A percentile compares a stretch with the other conserved stretches of the same genome.
Conservation (phyloP, 2,888 invertebrate species). For the Hybos culiciformis region DNA sequence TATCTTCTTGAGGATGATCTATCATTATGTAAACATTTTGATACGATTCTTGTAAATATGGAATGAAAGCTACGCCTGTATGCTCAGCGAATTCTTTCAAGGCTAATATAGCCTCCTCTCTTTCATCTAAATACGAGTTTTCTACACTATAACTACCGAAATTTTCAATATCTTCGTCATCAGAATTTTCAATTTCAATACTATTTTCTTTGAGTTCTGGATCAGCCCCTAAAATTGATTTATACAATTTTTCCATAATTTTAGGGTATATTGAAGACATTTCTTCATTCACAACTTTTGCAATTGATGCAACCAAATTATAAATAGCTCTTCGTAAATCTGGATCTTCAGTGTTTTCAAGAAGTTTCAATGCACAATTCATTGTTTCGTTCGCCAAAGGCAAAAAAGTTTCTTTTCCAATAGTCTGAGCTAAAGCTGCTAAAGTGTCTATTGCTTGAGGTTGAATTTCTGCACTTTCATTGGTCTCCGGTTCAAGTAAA, state of each 20-base stretch:
- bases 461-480: conserved; percentile 45
- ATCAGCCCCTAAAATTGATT: conserved; percentile 54
- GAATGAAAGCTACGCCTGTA: conserved; percentile 50
- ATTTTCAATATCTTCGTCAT: conserved; percentile 29
- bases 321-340: conserved; percentile 58
- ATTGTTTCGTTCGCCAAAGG: conserved; percentile 55
- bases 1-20: conserved; percentile 55
- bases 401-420: conserved; percentile 53
- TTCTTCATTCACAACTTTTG: conserved; percentile 54
- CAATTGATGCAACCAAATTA: conserved; percentile 54
- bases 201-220: conserved; percentile 40
- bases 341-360: conserved; percentile 53
- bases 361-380: conserved; percentile 47
- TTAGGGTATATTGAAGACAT: conserved; percentile 49
- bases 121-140: conserved; percentile 63
- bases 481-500: conserved; percentile 41
- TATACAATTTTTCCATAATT: conserved; percentile 51
- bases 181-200: conserved; percentile 32
- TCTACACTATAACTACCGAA: conserved; percentile 52
- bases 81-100: conserved; percentile 56
- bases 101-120: conserved; percentile 61
- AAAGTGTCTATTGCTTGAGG: conserved; percentile 57
- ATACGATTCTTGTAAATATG: conserved; percentile 53
- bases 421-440: conserved; percentile 52
- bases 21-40: conserved; percentile 53